phyloP scores from a whole-genome alignment of 2,113 vertebrate genomes.

The Tauraco erythrolophus region DNA sequence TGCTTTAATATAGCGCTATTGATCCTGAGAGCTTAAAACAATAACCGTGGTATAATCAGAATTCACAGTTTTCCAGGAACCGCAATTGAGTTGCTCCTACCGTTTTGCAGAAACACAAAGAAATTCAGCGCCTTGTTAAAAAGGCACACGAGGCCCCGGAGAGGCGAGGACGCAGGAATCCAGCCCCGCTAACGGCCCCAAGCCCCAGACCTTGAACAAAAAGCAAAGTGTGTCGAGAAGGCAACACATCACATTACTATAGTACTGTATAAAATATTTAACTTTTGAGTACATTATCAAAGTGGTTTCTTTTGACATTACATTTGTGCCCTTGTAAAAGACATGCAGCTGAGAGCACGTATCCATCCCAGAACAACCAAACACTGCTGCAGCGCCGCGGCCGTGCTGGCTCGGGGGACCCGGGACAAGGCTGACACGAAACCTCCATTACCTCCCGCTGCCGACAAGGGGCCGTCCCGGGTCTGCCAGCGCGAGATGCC shows the following conservation, averaged over 20 bases:
- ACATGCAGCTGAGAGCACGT: conserved; percentile 9
- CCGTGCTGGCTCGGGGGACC: neutral
- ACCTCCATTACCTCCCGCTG: conserved; percentile 13
- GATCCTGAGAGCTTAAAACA: neutral
- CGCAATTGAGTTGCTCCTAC: neutral
- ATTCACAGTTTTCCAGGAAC: neutral
- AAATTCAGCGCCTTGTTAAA: neutral
- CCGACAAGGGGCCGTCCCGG: neutral
- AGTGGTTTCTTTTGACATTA: conserved; percentile 50
- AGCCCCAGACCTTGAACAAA: neutral
- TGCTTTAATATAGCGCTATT: neutral
- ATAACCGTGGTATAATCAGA: rapidly evolving
- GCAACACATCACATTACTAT: neutral
- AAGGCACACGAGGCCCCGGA: rapidly evolving
- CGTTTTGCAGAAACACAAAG: neutral
- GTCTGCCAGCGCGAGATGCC: rapidly evolving
- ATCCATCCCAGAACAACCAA: conserved; percentile 34
- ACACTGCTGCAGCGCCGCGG: neutral
- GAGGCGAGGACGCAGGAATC: neutral
- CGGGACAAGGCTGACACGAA: conserved; percentile 7
- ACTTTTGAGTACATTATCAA: conserved; percentile 26
- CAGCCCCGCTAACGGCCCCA: neutral
- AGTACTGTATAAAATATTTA: conserved; percentile 61
- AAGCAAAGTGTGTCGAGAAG: neutral
- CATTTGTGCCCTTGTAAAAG: conserved; percentile 54